A percentile compares a stretch with the other conserved stretches of the same genome.
These are phyloP conservation scores for Heliconius hewitsoni DNA, from an alignment of 1,140 invertebrate genomes.

Conservation along the genomic window DNA sequence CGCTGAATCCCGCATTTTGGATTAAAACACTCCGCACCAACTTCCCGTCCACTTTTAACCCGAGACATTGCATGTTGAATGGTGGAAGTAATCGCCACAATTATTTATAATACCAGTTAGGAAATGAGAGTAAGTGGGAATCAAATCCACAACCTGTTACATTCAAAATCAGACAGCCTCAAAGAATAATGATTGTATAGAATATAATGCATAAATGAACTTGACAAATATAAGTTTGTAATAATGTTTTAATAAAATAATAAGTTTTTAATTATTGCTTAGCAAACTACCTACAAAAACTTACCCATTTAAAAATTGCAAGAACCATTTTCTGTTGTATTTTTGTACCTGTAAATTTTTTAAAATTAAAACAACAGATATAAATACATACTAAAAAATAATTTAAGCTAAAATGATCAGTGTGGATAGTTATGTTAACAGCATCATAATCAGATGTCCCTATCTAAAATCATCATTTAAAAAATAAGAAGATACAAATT, in stretches of 20 bases:
- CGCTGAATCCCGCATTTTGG: too few species aligned
- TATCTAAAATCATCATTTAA: conserved; percentile 70
- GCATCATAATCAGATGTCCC: conserved; percentile 74
- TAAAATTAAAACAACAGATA: neutral
- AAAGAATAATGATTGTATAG: too few species aligned
- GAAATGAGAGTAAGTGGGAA: too few species aligned
- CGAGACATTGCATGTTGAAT: too few species aligned
- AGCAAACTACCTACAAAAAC: neutral
- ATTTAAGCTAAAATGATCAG: conserved; percentile 41
- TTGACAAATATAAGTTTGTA: neutral
- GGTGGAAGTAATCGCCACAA: too few species aligned
- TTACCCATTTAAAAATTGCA: neutral
- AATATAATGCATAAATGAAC: neutral
- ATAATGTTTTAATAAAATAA: too few species aligned
- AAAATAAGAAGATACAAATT: neutral
- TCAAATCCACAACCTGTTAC: too few species aligned
- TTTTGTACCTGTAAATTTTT: neutral
- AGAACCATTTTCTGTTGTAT: too few species aligned
- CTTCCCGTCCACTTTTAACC: too few species aligned
- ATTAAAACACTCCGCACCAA: too few species aligned
- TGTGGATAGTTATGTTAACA: conserved; percentile 67
- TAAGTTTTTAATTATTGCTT: neutral
- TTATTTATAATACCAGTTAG: too few species aligned
- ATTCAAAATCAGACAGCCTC: too few species aligned
- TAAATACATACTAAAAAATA: conserved; percentile 1